These are phyloP conservation scores for Scaptomyza tumidula DNA, from an alignment of 2,888 invertebrate species.

Conservation along the genomic window DNA sequence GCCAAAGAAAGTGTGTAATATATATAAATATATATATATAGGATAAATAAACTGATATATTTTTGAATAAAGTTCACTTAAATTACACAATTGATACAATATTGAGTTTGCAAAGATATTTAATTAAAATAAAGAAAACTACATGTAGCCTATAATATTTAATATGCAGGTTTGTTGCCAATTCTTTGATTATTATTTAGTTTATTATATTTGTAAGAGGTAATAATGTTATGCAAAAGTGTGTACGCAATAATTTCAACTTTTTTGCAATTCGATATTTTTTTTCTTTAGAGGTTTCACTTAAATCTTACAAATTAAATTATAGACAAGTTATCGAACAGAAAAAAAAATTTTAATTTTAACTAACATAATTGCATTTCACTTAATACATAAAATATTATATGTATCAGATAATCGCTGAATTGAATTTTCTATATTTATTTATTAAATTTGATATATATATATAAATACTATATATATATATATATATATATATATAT, in stretches of 20 bases:
- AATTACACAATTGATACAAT: not conserved
- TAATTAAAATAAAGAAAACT: constrained; percentile 13
- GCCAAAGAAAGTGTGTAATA: not conserved
- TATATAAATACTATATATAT: not conserved
- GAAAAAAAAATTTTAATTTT: constrained; percentile 5
- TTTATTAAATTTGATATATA: too few species aligned
- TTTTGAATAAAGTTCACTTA: not conserved
- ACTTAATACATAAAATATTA: constrained; percentile 8
- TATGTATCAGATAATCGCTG: not conserved
- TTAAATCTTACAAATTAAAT: constrained; percentile 8
- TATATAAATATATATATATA: not conserved
- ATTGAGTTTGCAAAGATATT: not conserved
- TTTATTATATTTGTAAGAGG: constrained; percentile 32
- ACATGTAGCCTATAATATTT: constrained; percentile 5
- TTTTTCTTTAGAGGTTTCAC: not conserved
- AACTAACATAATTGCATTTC: constrained; percentile 20
- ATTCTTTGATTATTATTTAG: constrained; percentile 8
- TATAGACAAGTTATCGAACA: constrained; percentile 2
- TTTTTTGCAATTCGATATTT: constrained; percentile 1
- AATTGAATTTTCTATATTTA: not conserved
- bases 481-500: not conserved
- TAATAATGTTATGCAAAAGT: constrained; percentile 39
- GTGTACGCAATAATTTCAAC: constrained; percentile 6
- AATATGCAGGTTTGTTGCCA: constrained; percentile 3
- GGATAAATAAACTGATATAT: not conserved